Base-by-base conservation (phyloP, 2,797 vertebrate species). In the Enteromius radiatus region DNA sequence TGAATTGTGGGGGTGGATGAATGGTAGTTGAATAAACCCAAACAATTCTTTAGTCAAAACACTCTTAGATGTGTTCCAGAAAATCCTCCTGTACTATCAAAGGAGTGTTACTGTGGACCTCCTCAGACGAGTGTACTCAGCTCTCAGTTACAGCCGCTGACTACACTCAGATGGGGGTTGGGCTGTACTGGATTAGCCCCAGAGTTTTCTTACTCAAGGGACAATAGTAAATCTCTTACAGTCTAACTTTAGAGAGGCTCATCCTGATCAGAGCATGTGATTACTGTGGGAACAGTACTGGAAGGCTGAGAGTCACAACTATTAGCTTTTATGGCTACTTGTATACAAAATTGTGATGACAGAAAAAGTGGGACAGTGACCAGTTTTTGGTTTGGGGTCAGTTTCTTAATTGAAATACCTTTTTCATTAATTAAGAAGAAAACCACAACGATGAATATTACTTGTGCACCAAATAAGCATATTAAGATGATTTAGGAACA, bases 191-290 rank as follows among this genome's bases (percentile, higher is more conserved):
- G 36, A 63, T 74, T 31, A 78, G 68, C 52, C 64, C 38, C 12
- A 54, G 63, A 74, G 64, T 68, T 80, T 70, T 56, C 21, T 65
- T 54, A 61, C 59, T 64, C 33, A 41, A 28, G 56, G 75, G 10
- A 76, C 38, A 63, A 64, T 77, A 28, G 68, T 78, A 81, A 49
- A 67, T 63, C 79, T 78, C 67, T 76, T 67, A 41, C 49, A 56
- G 45, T 59, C 73, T 36, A 83, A 81, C 70, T 87, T 74, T 43
- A 76, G 69, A 85, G 64, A 74, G 83, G 81, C 68, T 79, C 38
- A 76, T 78, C 76, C 76, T 83, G 36, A 82, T 73, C 43, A 74
- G 41, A 81, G 33, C 14, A 54, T 71, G 73, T 84, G 69, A 84
- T 84, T 82, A 84, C 67, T 52, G 38, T 38, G 23, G 8, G n/a